A percentile compares a stretch with the other conserved stretches of the same genome.
These are phyloP conservation scores for Acridotheres tristis DNA, from an alignment of 2,797 vertebrate genomes.

Conservation along the genomic window DNA sequence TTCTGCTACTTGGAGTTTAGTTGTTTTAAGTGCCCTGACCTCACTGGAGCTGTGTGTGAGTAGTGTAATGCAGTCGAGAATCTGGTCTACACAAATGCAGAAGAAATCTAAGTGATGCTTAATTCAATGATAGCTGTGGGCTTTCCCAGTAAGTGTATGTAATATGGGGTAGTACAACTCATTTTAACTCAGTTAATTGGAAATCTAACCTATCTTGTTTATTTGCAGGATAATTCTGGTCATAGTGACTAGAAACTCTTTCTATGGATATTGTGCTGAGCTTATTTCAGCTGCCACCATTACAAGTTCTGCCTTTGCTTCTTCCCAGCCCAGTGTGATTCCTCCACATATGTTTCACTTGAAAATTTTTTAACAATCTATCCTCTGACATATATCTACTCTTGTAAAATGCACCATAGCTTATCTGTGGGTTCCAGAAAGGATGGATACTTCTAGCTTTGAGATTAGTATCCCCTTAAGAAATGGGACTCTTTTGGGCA, in stretches of 20 bases:
- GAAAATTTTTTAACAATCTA: background rate
- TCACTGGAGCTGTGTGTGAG: background rate
- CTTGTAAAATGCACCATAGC: too few species aligned
- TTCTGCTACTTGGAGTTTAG: background rate
- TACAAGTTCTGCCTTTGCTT: background rate
- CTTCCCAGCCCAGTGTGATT: background rate
- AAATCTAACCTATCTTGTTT: background rate
- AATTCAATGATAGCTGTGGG: background rate
- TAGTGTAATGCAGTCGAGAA: background rate
- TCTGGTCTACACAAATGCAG: background rate
- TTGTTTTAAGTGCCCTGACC: background rate
- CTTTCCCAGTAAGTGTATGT: background rate
- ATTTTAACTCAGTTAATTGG: background rate
- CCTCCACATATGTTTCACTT: background rate
- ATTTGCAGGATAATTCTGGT: background rate
- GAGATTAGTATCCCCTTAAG: background rate
- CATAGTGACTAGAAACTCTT: background rate
- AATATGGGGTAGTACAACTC: background rate
- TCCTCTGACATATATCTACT: background rate
- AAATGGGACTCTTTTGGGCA: background rate
- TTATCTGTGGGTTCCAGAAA: background rate
- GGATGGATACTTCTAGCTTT: background rate
- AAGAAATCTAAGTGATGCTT: background rate
- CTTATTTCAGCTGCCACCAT: background rate
- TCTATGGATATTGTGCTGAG: background rate